Evolutionary conservation across 2,797 vertebrate species (phyloP).

Genomic region (Synanceia verrucosa): DNA sequence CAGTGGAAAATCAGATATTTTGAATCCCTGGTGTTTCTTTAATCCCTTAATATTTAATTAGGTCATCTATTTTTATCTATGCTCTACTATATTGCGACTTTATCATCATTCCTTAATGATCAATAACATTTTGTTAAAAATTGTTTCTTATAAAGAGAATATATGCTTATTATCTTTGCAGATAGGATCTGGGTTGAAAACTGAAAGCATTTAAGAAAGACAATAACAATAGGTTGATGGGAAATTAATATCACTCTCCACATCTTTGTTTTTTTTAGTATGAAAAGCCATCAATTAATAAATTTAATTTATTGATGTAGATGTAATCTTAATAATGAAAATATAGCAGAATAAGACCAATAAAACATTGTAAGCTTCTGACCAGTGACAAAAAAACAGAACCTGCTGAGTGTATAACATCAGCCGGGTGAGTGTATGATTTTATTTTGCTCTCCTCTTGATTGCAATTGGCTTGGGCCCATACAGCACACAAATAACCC

Average conservation of each 20-base stretch:
- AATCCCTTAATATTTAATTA: neutral
- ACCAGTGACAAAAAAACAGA: slow-evolving; percentile 31
- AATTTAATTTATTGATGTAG: neutral
- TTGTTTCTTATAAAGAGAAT: neutral
- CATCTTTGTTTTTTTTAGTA: neutral
- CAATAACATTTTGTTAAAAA: neutral
- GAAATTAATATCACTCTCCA: neutral
- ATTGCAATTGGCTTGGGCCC: slow-evolving; percentile 58
- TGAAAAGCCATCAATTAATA: neutral
- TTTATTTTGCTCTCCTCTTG: slow-evolving; percentile 52
- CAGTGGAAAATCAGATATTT: slow-evolving; percentile 40
- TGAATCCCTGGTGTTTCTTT: slow-evolving; percentile 3
- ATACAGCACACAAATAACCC: slow-evolving; percentile 52
- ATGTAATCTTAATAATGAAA: neutral
- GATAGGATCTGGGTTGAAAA: neutral
- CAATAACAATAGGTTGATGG: neutral
- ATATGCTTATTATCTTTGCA: neutral
- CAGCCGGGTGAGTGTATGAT: slow-evolving; percentile 35
- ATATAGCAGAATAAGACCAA: slow-evolving; percentile 7
- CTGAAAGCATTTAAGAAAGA: neutral
- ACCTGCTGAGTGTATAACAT: slow-evolving; percentile 21
- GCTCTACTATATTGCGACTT: neutral
- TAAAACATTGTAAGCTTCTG: slow-evolving; percentile 8
- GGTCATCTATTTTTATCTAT: neutral
- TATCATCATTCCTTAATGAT: neutral